Evolutionary conservation across 1,140 invertebrate species (phyloP).

Genomic region (Brachionus calyciflorus): DNA sequence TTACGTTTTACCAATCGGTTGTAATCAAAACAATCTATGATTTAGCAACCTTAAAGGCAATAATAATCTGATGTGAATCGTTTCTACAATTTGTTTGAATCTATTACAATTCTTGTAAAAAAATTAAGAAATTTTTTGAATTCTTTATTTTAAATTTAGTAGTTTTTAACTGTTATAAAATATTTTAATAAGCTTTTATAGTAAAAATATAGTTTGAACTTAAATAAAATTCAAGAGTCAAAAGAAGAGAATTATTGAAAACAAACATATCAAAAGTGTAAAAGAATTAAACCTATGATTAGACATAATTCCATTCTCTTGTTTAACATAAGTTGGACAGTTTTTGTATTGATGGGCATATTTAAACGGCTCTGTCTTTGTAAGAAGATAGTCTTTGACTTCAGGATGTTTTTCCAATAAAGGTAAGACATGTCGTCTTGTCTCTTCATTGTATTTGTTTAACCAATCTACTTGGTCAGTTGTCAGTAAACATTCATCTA

Average conservation of each 20-base stretch:
- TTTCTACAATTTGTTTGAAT: too few relatives aligned
- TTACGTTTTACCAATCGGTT: too few relatives aligned
- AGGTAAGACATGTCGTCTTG: conserved; percentile 1
- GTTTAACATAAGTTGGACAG: conserved; percentile 12
- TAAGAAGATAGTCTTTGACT: neutral
- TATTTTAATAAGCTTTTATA: neutral
- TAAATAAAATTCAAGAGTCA: neutral
- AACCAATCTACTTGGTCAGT: conserved; percentile 65
- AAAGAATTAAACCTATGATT: neutral
- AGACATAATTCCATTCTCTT: neutral
- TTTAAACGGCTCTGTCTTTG: conserved; percentile 23
- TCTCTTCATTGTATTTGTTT: conserved; percentile 72
- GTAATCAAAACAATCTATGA: too few relatives aligned
- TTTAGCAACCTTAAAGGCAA: too few relatives aligned
- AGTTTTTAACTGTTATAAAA: neutral
- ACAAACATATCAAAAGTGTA: neutral
- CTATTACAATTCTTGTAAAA: too few relatives aligned
- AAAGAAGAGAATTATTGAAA: too few relatives aligned
- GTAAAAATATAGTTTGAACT: neutral
- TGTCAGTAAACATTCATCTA: conserved; percentile 74
- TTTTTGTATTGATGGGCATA: conserved; percentile 16
- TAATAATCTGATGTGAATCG: too few relatives aligned
- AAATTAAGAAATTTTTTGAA: too few relatives aligned
- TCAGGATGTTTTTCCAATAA: conserved; percentile 22
- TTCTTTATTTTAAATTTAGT: too few relatives aligned